Evolutionary conservation across 2,797 vertebrate species (phyloP).

Genomic region (Sebastiscus albofasciatus): DNA sequence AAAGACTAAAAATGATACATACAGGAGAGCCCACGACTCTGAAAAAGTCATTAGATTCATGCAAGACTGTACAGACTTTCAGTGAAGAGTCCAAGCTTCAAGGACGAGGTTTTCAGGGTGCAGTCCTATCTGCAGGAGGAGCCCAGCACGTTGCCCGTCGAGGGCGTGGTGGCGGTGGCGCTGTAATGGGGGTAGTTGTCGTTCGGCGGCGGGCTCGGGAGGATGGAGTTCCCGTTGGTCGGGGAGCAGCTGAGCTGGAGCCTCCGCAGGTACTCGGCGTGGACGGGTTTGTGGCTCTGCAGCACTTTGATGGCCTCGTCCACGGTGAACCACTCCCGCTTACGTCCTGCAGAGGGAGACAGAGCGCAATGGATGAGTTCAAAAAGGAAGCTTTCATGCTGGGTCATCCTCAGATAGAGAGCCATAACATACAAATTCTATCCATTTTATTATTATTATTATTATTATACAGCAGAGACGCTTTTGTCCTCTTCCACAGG

Average conservation of each 20-base stretch:
- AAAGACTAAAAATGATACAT: conserved; percentile 61
- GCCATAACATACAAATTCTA: not conserved
- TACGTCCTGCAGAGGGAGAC: conserved; percentile 89
- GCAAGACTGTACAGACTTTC: conserved; percentile 77
- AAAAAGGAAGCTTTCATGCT: not conserved
- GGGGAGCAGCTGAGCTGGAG: conserved; percentile 93
- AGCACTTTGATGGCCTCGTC: conserved; percentile 97
- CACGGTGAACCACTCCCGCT: conserved; percentile 98
- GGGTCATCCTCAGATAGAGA: not conserved
- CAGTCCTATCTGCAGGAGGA: conserved; percentile 85
- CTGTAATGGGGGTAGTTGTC: conserved; percentile 90
- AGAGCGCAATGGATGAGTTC: conserved; percentile 13
- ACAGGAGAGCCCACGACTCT: conserved; percentile 52
- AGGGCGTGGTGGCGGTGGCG: conserved; percentile 85
- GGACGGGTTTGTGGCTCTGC: conserved; percentile 97
- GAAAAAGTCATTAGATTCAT: conserved; percentile 66
- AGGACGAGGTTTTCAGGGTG: conserved; percentile 11
- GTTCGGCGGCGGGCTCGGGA: conserved; percentile 85
- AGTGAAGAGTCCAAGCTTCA: conserved; percentile 20
- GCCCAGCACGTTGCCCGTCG: conserved; percentile 88
- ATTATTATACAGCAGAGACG: not conserved
- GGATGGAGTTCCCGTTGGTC: conserved; percentile 93
- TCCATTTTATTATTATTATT: no score
- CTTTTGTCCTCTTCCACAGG: not conserved
- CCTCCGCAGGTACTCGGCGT: conserved; percentile 96